Evolutionary conservation across 2,888 invertebrate species (phyloP), one percentile per base, ranked within the genome.

Genomic region (Cecidostiba fungosa): DNA sequence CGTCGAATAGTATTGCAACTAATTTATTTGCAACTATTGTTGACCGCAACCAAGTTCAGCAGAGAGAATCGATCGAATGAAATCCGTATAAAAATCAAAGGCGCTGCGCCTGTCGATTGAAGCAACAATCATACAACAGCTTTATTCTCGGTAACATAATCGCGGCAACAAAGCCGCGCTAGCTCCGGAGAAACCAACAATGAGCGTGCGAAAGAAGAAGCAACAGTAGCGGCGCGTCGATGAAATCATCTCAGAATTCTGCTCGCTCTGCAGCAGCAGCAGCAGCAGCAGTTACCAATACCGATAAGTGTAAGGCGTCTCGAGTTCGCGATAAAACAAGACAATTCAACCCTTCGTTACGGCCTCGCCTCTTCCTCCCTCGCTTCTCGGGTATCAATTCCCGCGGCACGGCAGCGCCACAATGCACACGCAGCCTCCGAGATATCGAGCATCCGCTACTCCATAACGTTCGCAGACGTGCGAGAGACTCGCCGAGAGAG

Each of bases 241-340:
- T 83, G 77, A 83, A 83, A 83, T 83, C 54, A 70, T 84, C 50
- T 39, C 59, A 26, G 36, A 47, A 43, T 66, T 29, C 29, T 29
- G 26, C 66, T 66, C 14, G 12, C 66, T 66, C 62, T 62, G 72
- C 72, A 23, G 23, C 73, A 43, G 39, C 1, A 43, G 47, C 73
- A 26, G 66, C 19, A n/a, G 14, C 10, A 12, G 39, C 36, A 77
- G 59, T 69, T 69, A 39, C 69, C 16, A 10, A 43, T 26, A 50
- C 47, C 36, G 78, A 84, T 78, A 78, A 78, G 59, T 47, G 78
- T 78, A 72, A 77, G 69, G n/a, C 59, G 36, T 77, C 39, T 83
- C 59, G 62, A 72, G 36, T 72, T 73, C 50, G 59, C 36, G 84
- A 84, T 77, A 77, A 73, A 66, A 84, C 73, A 66, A 84, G 78